These are phyloP conservation scores for Adoxophyes honmai DNA, from an alignment of 1,140 invertebrate genomes.

Conservation along the genomic window DNA sequence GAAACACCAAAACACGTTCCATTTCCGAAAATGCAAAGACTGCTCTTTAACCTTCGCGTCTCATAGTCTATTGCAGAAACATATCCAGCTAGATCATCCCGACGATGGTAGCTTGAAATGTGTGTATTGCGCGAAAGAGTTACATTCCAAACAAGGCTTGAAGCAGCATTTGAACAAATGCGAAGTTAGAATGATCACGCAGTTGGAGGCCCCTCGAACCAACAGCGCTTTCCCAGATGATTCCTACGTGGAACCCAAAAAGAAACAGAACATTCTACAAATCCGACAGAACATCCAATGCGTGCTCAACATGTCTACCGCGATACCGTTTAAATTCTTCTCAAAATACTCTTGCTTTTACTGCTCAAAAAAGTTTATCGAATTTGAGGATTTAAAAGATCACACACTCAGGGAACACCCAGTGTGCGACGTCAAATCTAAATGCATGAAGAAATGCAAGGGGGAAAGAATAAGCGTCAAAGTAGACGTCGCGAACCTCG, in stretches of 20 bases:
- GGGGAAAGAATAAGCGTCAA: constrained; percentile 54
- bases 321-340: constrained; percentile 59
- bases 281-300: constrained; percentile 56
- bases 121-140: constrained; percentile 44
- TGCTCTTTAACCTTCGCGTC: constrained; percentile 37
- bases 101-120: constrained; percentile 39
- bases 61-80: constrained; percentile 40
- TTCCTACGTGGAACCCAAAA: constrained; percentile 30
- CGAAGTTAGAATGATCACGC: constrained; percentile 34
- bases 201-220: constrained; percentile 17
- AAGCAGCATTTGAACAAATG: constrained; percentile 43
- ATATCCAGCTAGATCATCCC: constrained; percentile 45
- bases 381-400: constrained; percentile 53
- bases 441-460: constrained; percentile 59
- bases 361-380: constrained; percentile 53
- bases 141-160: constrained; percentile 44
- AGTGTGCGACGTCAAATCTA: constrained; percentile 52
- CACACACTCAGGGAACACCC: constrained; percentile 53
- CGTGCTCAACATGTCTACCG: constrained; percentile 62
- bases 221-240: constrained; percentile 17
- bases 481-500: constrained; percentile 47
- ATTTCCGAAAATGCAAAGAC: constrained; percentile 45
- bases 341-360: constrained; percentile 59
- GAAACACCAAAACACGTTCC: constrained; percentile 45
- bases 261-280: constrained; percentile 44